Base-by-base conservation (phyloP, 2,888 invertebrate species). In the Mylabris sibirica region DNA sequence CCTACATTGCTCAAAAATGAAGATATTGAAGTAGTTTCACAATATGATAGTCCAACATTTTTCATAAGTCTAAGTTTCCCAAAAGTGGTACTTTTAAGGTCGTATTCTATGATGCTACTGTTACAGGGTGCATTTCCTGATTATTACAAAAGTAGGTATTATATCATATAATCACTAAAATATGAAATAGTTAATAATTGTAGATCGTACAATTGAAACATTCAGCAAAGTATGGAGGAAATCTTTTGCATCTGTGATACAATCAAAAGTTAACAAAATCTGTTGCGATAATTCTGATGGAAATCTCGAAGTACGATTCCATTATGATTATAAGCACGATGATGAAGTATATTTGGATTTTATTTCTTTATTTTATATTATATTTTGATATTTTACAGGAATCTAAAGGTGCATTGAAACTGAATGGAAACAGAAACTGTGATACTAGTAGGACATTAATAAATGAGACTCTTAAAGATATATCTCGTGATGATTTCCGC, bases 1-100 rank as follows among this genome's bases (percentile, higher is more conserved):
- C 82, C 86, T 2, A 84, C 87, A 71, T 86, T 89, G 14, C 83
- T 90, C 66, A 84, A 89, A 12, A 81, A 85, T n/a, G 80, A 88
- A 9, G 84, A 85, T 72, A 86, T 88, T 74, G 84, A 87, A 82
- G 87, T 81, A 72, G 81, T 85, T 53, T 79, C 81, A 17, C 81
- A 90, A 63, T 93, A 92, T 79, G 92, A 92, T 75, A 88, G 90
- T 67, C 79, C 84, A 0, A 88, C 88, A 6, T 92, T 93, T 77
- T 90, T 91, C 0, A 88, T 92, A 70, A 91, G 91, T 0, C 85
- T 95, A 5, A 91, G 91, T 0, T 85, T 93, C 64, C 95, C 96
- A 0, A 88, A 91, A 66, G 85, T 90, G 1, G 85, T 91, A 8
- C 85, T 89, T 63, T 79, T 95, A 1, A 86, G 94, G 63, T 93